Conservation (phyloP, 2,797 vertebrate genomes). For the Thaleichthys pacificus region DNA sequence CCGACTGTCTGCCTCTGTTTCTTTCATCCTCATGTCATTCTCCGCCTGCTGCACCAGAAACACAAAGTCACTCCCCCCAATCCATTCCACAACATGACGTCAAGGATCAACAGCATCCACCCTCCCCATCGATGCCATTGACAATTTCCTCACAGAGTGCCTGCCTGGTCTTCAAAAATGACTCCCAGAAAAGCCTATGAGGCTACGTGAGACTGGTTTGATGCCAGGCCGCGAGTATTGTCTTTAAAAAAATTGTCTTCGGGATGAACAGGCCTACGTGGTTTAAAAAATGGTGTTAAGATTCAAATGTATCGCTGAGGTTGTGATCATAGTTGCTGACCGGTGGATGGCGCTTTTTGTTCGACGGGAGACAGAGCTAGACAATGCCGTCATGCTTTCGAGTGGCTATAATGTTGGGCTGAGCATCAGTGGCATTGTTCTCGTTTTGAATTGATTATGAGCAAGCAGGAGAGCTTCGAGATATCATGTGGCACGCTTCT, state of each 20-base stretch:
- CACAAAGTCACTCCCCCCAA: constrained; percentile 41
- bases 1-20: constrained; percentile 19
- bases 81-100: constrained; percentile 41
- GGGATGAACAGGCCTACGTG: constrained; percentile 8
- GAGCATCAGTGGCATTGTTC: background rate
- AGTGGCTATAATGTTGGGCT: background rate
- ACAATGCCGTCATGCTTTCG: constrained; percentile 4
- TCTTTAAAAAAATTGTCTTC: constrained; percentile 7
- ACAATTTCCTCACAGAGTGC: constrained; percentile 6
- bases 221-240: constrained; percentile 1
- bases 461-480: background rate
- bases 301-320: constrained; percentile 2
- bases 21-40: constrained; percentile 42
- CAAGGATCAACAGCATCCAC: constrained; percentile 27
- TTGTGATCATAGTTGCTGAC: constrained; percentile 6
- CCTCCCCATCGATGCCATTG: constrained; percentile 30
- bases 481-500: too few species aligned
- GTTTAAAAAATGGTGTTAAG: constrained; percentile 23
- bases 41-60: constrained; percentile 39
- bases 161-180: background rate
- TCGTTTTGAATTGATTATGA: background rate
- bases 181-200: background rate
- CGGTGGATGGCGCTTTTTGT: constrained; percentile 31
- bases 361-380: background rate
- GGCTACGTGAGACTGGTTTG: constrained; percentile 1